Percentiles rank a stretch among this genome's conserved stretches.
phyloP scores from a whole-genome alignment of 2,113 vertebrate genomes.

The Chionodraco myersi region DNA sequence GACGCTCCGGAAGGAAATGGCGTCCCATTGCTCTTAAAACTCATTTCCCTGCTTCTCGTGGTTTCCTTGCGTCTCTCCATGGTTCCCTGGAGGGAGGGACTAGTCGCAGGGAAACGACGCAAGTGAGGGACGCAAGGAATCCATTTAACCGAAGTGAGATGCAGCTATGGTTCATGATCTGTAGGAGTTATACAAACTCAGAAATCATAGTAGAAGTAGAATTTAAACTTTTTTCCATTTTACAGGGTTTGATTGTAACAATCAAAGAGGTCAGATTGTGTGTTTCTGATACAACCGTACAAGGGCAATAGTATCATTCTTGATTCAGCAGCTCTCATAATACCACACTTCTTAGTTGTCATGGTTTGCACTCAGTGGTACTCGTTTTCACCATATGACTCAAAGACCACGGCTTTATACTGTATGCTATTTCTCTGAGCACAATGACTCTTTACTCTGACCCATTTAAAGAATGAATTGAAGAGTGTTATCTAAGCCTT shows the following conservation, averaged over 20 bases:
- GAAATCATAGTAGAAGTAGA: background rate
- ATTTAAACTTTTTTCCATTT: background rate
- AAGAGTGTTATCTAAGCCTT: constrained; percentile 65
- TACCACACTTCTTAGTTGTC: constrained; percentile 46
- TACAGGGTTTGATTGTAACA: background rate
- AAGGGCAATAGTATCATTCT: constrained; percentile 47
- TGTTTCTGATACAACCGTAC: constrained; percentile 26
- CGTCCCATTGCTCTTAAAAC: too few species aligned
- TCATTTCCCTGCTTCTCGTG: too few species aligned
- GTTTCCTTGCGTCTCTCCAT: too few species aligned
- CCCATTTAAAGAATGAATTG: constrained; percentile 61
- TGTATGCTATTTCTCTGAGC: constrained; percentile 42
- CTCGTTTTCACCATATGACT: constrained; percentile 45
- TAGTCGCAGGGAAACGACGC: too few species aligned
- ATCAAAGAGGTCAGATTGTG: constrained; percentile 25
- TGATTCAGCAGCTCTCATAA: constrained; percentile 45
- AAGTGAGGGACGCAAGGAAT: too few species aligned
- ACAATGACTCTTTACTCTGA: constrained; percentile 62
- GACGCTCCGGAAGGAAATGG: too few species aligned
- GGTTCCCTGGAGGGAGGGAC: too few species aligned
- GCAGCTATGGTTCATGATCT: too few species aligned
- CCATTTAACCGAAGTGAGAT: too few species aligned
- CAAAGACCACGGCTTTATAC: constrained; percentile 55
- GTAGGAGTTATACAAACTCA: background rate
- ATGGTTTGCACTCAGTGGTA: constrained; percentile 28